Base-by-base conservation (phyloP, 2,888 invertebrate genomes). In the Philhelius pedissequus region DNA sequence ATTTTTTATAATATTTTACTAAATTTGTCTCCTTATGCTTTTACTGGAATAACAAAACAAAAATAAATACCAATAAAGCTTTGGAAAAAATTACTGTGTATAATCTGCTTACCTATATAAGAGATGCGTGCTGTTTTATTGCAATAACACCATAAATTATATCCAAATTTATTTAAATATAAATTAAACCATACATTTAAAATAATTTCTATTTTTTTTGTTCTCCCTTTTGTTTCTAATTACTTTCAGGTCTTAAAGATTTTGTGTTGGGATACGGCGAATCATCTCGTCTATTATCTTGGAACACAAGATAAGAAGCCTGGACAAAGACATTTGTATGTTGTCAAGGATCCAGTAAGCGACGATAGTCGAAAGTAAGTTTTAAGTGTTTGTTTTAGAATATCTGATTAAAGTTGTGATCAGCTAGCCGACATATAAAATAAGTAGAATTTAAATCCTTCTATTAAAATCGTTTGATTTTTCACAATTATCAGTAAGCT, bases 251-350 rank as follows among this genome's bases (percentile, higher is more conserved):
- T 92, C 43, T 87, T 94, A 86, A 94, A 94, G 90, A 96, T 97
- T 89, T 93, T 97, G 86, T 95, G 95, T 52, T 97, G 97, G 97
- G 97, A 97, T 92, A 95, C 95, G 88, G 93, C 93, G 87, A 95
- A 95, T 90, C 96, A 96, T 92, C 93, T 95, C 89, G 96, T 97
- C 92, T 97, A 94, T 92, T 94, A 94, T 91, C 92, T 94, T 91
- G 94, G 96, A 86, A 96, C 96, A 81, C 96, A 96, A 89, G 96
- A 96, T 87, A 94, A 95, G 87, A 94, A 94, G 88, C 96, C 98
- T 18, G 96, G 97, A 4, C 97, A 97, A 91, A 94, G 95, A 88
- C 98, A 98, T 92, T 93, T 98, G 82, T 98, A 96, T 92, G 96
- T 97, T 71, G 96, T 97, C 62, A 94, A 94, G 86, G 96, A 96